Base-by-base conservation (phyloP, 2,888 invertebrate species). In the Patella pellucida region DNA sequence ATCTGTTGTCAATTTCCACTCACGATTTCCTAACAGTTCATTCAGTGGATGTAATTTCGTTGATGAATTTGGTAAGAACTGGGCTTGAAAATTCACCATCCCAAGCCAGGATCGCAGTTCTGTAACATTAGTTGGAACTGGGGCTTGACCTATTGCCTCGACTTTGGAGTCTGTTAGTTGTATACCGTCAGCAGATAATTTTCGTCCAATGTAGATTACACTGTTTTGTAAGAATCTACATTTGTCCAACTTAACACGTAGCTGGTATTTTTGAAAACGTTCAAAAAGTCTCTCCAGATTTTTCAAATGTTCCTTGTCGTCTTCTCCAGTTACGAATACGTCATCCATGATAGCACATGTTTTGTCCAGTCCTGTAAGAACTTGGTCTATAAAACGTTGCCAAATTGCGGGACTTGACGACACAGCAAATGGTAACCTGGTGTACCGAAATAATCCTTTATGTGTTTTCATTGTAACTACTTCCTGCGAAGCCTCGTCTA, bases 321-420 rank as follows among this genome's bases (percentile, higher is more conserved):
- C 52, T 5, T 54, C 31, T n/a, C 74, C 75, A 9, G 71, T 52
- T 2, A 80, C 73, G 3, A 83, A 68, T 5, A 83, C 78, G 69
- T 83, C 80, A 69, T 83, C 82, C 52, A 83, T 70, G 71, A 81
- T 78, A 27, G 67, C 67, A 27, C 71, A 71, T 12, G 78, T 75
- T 31, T 72, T 76, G 7, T 72, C 72, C 15, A 79, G 62, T 27
- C 77, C 82, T 15, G 74, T 50, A 23, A 91, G 77, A 52, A 89
- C 76, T 56, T 84, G 77, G 78, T 91, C 79, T 85, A 90, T 56
- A 56, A 56, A 56, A 56, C 56, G 56, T 56, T 56, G 56, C 56
- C 56, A 56, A 19, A 56, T 56, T 5, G 85, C 85, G 0, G 88
- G 87, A 3, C 86, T 88, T 51, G 82, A 85, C 7, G 85, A 83